Evolutionary conservation across 1,140 invertebrate genomes (phyloP).

Genomic region (Cherax destructor): DNA sequence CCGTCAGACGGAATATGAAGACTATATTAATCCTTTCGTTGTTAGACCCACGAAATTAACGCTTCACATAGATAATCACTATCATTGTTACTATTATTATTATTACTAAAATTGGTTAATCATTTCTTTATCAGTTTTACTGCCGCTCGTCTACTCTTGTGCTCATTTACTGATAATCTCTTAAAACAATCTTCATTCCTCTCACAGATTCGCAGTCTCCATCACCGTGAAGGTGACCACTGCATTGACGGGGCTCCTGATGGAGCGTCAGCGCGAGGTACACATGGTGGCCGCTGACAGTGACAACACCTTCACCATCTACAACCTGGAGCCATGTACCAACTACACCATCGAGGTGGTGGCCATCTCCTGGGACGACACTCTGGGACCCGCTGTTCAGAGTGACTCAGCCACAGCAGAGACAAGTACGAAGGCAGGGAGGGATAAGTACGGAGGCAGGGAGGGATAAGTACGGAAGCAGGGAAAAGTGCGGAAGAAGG

Average conservation of each 20-base stretch:
- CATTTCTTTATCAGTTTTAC: too few species aligned
- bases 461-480: too few species aligned
- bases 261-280: not conserved
- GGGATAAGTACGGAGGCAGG: not conserved
- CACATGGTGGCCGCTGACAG: not conserved
- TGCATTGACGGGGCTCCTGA: not conserved
- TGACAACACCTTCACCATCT: constrained; percentile 14
- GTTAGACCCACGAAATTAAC: too few species aligned
- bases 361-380: not conserved
- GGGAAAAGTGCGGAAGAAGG: too few species aligned
- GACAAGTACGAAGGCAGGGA: not conserved
- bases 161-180: too few species aligned
- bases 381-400: constrained; percentile 8
- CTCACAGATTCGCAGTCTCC: not conserved
- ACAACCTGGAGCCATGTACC: constrained; percentile 26
- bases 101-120: too few species aligned
- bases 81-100: too few species aligned
- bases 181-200: not conserved
- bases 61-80: not conserved
- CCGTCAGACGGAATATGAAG: too few species aligned
- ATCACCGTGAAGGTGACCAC: not conserved
- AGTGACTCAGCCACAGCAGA: constrained; percentile 19
- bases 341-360: constrained; percentile 45
- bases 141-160: too few species aligned
- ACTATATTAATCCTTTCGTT: too few species aligned